Percentiles rank a stretch among this genome's conserved stretches.
Conservation (phyloP, 2,113 vertebrate genomes). For the Colossoma macropomum region DNA sequence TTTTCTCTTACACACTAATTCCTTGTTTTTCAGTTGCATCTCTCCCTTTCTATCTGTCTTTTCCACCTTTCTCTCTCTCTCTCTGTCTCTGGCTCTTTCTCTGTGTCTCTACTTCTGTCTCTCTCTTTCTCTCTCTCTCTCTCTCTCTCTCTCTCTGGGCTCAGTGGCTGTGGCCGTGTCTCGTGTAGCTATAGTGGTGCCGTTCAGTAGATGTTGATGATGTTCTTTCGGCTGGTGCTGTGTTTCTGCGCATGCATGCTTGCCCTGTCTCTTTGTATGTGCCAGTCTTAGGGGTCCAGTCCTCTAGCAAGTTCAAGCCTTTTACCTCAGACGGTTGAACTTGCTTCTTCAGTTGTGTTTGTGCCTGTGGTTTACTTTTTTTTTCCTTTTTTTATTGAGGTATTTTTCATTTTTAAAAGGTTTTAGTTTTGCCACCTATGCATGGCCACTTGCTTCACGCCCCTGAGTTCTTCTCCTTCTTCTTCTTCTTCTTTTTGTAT, state of each 20-base stretch:
- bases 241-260: conserved; percentile 65
- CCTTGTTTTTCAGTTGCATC: neutral
- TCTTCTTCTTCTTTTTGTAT: conserved; percentile 16
- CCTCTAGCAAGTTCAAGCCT: conserved; percentile 52
- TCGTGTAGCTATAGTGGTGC: conserved; percentile 59
- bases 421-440: conserved; percentile 36
- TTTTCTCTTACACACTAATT: neutral
- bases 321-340: conserved; percentile 42
- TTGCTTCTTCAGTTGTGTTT: conserved; percentile 58
- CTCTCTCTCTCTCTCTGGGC: conserved; percentile 19
- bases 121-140: neutral
- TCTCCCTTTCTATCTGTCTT: neutral
- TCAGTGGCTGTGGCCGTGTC: conserved; percentile 49
- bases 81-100: neutral
- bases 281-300: conserved; percentile 56
- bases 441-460: conserved; percentile 56
- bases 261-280: conserved; percentile 66
- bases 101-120: neutral
- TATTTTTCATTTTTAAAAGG: conserved; percentile 16
- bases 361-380: conserved; percentile 63
- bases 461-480: conserved; percentile 25
- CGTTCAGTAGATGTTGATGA: conserved; percentile 55
- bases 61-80: neutral
- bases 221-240: conserved; percentile 55
- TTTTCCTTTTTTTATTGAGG: conserved; percentile 15